A percentile compares a stretch with the other conserved stretches of the same genome.
Conservation (phyloP, 1,140 invertebrate species). For the Drosophila tsacasi region DNA sequence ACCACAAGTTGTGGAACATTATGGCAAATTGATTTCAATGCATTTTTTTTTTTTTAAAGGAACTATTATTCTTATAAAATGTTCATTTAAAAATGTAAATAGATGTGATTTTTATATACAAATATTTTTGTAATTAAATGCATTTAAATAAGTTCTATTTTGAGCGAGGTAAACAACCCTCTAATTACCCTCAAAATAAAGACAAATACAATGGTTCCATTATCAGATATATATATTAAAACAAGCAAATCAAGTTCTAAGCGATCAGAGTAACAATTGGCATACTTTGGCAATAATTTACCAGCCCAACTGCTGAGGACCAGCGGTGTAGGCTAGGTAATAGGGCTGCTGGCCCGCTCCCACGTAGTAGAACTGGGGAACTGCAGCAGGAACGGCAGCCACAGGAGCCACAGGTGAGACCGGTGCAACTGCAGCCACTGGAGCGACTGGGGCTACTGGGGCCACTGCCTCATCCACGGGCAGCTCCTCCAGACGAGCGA, state of each 20-base stretch:
- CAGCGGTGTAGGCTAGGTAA: slow-evolving; percentile 55
- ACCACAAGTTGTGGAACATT: slow-evolving; percentile 5
- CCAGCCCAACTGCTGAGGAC: slow-evolving; percentile 61
- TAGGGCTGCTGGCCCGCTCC: slow-evolving; percentile 58
- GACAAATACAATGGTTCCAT: background rate
- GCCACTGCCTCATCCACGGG: slow-evolving; percentile 39
- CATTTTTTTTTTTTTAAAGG: no score
- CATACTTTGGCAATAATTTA: slow-evolving; percentile 12
- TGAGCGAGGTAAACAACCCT: background rate
- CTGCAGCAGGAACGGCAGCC: slow-evolving; percentile 14
- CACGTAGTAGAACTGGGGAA: slow-evolving; percentile 61
- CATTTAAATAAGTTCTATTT: background rate
- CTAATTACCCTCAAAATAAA: background rate
- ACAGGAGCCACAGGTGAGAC: slow-evolving; percentile 19
- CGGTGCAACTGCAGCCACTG: slow-evolving; percentile 1
- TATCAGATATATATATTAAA: slow-evolving; percentile 10
- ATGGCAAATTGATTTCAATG: slow-evolving; percentile 10
- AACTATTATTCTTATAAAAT: background rate
- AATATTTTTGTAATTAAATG: background rate
- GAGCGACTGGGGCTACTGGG: slow-evolving; percentile 11
- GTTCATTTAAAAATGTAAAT: background rate
- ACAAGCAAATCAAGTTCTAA: slow-evolving; percentile 5
- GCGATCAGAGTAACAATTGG: slow-evolving; percentile 1
- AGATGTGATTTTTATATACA: background rate
- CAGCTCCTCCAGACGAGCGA: slow-evolving; percentile 66